Base-by-base conservation (phyloP, 2,888 invertebrate species). In the Tetramorium bicarinatum region DNA sequence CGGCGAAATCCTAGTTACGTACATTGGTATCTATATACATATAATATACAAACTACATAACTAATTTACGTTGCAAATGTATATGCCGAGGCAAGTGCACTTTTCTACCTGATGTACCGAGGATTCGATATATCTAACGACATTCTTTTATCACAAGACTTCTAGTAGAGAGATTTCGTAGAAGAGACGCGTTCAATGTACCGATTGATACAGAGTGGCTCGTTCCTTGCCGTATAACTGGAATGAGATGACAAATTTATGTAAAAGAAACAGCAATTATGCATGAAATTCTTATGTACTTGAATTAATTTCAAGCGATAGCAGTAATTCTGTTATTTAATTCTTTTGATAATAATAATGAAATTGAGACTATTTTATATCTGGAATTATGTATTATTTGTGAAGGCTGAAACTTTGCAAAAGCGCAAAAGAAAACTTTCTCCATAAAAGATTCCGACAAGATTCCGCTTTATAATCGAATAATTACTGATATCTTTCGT, bases 21-120 rank as follows among this genome's bases (percentile, higher is more conserved):
- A 82, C 62, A 86, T 82, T 56, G 38, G 77, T 72, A 80, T 69
- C 64, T 72, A 88, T 77, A 80, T 64, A 83, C 61, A 76, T 79
- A 85, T 75, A 76, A 85, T 77, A 83, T 74, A 83, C 54, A 25
- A 34, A 66, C 61, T 62, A 83, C 49, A 82, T n/a, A 64, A 62
- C 54, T 80, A 81, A 77, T 82, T 72, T 87, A 84, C 77, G 79
- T 85, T 64, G 62, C 84, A 54, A 75, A 85, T 61, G 81, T 85
- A 84, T 85, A 87, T 64, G 84, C 83, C 81, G 85, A 87, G 84
- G 85, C 85, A 89, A 90, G 90, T 90, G 89, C 88, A 88, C 89
- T 90, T 90, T 89, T 86, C 86, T 84, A 84, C 87, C 77, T 83
- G 71, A 85, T 88, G 64, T 84, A 86, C 81, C 38, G 84, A 79